Evolutionary conservation across 2,797 vertebrate species (phyloP), one percentile per base, ranked within the genome.

Genomic region (Diceros bicornis): DNA sequence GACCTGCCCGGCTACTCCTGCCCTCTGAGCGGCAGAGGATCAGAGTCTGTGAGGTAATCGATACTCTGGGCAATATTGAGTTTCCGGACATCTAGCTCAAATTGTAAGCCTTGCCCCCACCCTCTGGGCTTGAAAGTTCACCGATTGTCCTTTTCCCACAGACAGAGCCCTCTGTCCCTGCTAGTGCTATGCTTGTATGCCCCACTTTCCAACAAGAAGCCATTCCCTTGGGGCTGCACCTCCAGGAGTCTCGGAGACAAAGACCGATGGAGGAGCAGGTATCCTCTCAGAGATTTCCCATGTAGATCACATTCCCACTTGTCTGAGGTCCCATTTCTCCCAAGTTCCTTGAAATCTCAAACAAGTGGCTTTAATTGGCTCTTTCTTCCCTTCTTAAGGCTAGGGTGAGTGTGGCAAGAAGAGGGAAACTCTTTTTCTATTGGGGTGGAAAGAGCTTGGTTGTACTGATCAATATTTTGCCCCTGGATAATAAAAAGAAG

Each of bases 261-360:
- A 96, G 88, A 75, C 71, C 20, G 3, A 10, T 6, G 21, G 82
- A 78, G 52, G 84, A 86, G 69, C 95, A 96, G 90, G 89, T 96
- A 92, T 92, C 64, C 18, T 86, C 8, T 18, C 47, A 62, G 94
- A 91, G 75, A 52, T 96, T 98, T 98, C 91, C 92, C 94, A 86
- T 94, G 90, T 95, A 83, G 97, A 91, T 98, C 94, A 89, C 69
- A 62, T 97, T 97, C 85, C 95, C 25, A 21, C 59, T 91, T 57
- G 91, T 41, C n/a, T 0, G 34, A 61, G 71, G 32, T 94, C 74
- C 88, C 50, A 21, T 95, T 92, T 92, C 47, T 32, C 44, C 16
- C 50, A 37, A 29, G 74, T 69, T 91, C 68, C 96, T 97, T 93
- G 90, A 87, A 97, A 89, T 77, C 59, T 50, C 64, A 95, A 89